Base-by-base conservation (phyloP, 2,888 invertebrate species). In the Alviniconcha strummeri region DNA sequence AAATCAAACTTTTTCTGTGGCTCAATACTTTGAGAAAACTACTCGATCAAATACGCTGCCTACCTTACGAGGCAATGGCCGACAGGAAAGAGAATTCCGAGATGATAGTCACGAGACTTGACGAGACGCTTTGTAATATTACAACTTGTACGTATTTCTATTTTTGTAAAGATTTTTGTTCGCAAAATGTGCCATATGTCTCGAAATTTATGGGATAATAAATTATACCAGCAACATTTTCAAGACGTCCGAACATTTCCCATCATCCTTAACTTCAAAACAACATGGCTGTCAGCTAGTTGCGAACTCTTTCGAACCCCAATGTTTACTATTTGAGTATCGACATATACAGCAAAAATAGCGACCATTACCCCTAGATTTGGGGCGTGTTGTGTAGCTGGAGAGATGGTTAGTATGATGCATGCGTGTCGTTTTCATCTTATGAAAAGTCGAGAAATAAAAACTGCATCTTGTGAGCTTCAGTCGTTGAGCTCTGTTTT, bases 331-430 rank as follows among this genome's bases (percentile, higher is more conserved):
- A 36, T 69, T 76, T 82, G 71, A 75, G 69, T 54, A 15, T 36
- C 54, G 69, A 69, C 77, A 56, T 67, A 86, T 64, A 76, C 84
- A 80, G 85, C 84, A 82, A 86, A 86, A 80, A 87, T 87, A 87
- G 85, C 87, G 79, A 84, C 83, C 71, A 82, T 87, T 67, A 84
- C 85, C 82, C 85, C 86, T 36, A 84, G 83, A n/a, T 84, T 87
- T 85, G 84, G 87, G 84, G 86, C 87, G 85, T 86, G 87, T 81
- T 87, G 87, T 84, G 86, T 84, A 85, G 87, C 84, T 76, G 86
- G 86, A 87, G 87, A 86, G 84, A 87, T 87, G 87, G 87, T 87
- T 72, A 17, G 83, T 55, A 60, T 3, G 36, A 67, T 80, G 11
- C 64, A n/a, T 67, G 52, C 13, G 13, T 52, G 13, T 19, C 15